Percentiles rank a stretch among this genome's conserved stretches.
These are phyloP conservation scores for Nesoenas mayeri DNA, from an alignment of 2,113 vertebrate genomes.

Conservation along the genomic window DNA sequence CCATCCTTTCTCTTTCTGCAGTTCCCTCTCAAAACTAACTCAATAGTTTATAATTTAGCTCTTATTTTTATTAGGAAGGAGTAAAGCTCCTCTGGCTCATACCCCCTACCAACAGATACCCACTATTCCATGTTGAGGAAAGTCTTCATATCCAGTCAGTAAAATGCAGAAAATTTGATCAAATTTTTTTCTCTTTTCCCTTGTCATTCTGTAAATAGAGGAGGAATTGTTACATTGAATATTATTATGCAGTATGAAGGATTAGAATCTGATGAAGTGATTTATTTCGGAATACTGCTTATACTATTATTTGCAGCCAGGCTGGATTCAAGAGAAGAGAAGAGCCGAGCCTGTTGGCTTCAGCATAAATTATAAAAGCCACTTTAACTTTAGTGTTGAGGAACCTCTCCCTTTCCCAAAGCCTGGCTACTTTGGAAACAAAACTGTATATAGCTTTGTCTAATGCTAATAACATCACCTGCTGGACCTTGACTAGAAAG, in stretches of 20 bases:
- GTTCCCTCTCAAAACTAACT: neutral
- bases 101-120: neutral
- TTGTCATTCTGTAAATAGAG: neutral
- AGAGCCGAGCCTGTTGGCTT: neutral
- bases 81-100: neutral
- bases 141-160: neutral
- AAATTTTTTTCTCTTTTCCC: neutral
- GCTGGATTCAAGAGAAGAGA: neutral
- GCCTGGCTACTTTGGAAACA: neutral
- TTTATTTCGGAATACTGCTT: neutral
- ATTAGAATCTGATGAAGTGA: neutral
- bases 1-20: neutral
- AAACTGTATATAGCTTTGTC: neutral
- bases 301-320: neutral
- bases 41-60: neutral
- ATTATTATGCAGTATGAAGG: neutral
- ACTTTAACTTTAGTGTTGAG: neutral
- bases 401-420: neutral
- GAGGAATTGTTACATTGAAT: neutral
- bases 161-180: neutral
- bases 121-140: neutral
- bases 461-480: neutral
- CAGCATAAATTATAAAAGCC: neutral
- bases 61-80: neutral
- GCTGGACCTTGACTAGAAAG: neutral